phyloP scores from a whole-genome alignment of 2,797 vertebrate genomes.

The Urocyon cinereoargenteus region DNA sequence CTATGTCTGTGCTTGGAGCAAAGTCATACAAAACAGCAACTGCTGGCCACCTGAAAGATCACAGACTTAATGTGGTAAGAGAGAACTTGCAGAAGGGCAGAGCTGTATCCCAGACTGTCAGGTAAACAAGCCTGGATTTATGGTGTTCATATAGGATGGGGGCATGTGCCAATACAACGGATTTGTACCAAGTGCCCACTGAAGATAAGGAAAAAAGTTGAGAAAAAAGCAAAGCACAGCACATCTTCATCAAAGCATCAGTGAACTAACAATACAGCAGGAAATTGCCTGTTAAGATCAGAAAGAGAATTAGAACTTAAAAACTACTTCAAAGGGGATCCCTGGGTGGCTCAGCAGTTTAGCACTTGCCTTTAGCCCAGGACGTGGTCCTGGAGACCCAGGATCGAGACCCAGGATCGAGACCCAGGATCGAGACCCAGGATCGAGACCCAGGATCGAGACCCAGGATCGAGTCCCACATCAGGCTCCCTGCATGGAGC shows the following conservation, averaged over 20 bases:
- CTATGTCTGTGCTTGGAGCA: neutral
- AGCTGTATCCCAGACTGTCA: neutral
- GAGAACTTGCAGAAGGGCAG: neutral
- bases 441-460: too few species aligned
- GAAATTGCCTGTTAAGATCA: neutral
- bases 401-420: too few species aligned
- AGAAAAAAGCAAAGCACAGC: neutral
- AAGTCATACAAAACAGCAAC: neutral
- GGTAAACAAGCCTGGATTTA: neutral
- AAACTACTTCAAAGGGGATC: neutral
- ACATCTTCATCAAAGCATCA: neutral
- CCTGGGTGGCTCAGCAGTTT: too few species aligned
- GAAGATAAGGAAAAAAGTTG: neutral
- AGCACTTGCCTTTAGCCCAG: too few species aligned
- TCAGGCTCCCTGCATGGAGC: too few species aligned
- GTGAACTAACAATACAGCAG: neutral
- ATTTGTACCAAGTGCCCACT: neutral
- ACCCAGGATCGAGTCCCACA: too few species aligned
- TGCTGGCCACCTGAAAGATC: neutral
- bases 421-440: too few species aligned
- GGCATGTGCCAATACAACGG: too few species aligned
- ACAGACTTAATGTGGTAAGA: neutral
- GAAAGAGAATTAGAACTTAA: neutral
- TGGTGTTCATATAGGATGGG: neutral
- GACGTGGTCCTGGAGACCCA: too few species aligned